Conservation (phyloP, 2,797 vertebrate genomes). For the Xyrichtys novacula region DNA sequence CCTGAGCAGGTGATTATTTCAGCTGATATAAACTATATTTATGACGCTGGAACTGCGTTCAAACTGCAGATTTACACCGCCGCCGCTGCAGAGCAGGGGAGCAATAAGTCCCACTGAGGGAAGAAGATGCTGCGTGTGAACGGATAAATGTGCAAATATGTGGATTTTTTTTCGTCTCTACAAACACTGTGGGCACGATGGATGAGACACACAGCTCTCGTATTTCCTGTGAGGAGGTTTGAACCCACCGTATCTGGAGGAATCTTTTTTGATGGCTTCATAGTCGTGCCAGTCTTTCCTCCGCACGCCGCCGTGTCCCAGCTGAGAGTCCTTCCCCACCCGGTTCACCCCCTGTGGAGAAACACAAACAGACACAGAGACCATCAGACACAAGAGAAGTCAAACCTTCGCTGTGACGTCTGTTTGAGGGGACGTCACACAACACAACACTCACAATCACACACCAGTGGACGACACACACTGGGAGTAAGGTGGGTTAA, state of each 20-base stretch:
- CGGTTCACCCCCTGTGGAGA: constrained; percentile 82
- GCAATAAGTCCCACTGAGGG: constrained; percentile 2
- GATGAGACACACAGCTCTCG: not conserved
- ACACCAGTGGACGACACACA: too few species aligned
- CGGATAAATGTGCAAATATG: not conserved
- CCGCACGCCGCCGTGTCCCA: constrained; percentile 75
- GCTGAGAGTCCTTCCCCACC: constrained; percentile 78
- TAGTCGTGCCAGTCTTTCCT: constrained; percentile 96
- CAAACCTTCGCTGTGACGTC: too few species aligned
- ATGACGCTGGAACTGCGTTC: constrained; percentile 9
- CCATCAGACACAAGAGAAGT: too few species aligned
- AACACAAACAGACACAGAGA: not conserved
- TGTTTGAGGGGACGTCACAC: too few species aligned
- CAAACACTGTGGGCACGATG: not conserved
- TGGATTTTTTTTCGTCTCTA: not conserved
- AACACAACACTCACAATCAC: too few species aligned
- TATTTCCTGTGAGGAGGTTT: not conserved
- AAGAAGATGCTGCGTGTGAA: not conserved
- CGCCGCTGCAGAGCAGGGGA: constrained; percentile 12
- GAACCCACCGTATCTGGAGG: constrained; percentile 86
- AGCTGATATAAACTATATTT: constrained; percentile 33
- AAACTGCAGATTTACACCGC: constrained; percentile 8
- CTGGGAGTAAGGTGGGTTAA: too few species aligned
- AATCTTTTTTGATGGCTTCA: constrained; percentile 88
- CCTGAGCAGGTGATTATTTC: constrained; percentile 31